Conservation (phyloP, 2,113 vertebrate species). For the Menidia beryllina region DNA sequence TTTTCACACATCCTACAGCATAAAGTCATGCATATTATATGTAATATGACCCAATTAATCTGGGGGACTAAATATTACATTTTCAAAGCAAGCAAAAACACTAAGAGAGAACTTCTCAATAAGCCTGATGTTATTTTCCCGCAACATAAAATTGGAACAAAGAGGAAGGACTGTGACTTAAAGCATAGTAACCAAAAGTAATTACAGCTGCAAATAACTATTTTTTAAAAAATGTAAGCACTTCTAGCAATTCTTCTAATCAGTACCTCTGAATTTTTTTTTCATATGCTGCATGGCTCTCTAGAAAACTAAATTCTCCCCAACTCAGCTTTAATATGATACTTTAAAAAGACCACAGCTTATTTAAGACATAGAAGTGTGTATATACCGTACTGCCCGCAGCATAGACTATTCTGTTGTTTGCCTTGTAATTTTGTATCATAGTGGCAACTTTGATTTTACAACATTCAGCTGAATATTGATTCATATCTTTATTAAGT, state of each 20-base stretch:
- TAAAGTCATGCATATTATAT: conserved; percentile 11
- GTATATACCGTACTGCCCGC: too few relatives aligned
- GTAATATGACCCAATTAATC: neutral
- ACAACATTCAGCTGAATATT: too few relatives aligned
- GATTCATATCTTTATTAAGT: too few relatives aligned
- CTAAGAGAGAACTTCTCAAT: neutral
- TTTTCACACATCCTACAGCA: neutral
- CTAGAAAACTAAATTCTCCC: too few relatives aligned
- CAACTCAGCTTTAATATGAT: too few relatives aligned
- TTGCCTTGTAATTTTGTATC: too few relatives aligned
- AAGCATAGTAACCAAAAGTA: conserved; percentile 7
- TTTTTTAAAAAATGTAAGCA: conserved; percentile 1
- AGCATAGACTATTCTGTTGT: too few relatives aligned
- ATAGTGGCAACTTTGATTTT: too few relatives aligned
- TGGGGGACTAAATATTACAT: neutral
- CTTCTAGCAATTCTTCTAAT: neutral
- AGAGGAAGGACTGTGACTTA: neutral
- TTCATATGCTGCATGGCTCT: neutral
- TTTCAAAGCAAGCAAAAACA: neutral
- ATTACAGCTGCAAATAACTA: neutral
- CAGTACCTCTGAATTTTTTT: neutral
- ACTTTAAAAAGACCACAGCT: too few relatives aligned
- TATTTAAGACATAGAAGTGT: too few relatives aligned
- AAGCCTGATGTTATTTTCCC: neutral
- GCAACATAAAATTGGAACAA: conserved; percentile 29